Base-by-base conservation (phyloP, 2,888 invertebrate species). In the Argyresthia albistria region DNA sequence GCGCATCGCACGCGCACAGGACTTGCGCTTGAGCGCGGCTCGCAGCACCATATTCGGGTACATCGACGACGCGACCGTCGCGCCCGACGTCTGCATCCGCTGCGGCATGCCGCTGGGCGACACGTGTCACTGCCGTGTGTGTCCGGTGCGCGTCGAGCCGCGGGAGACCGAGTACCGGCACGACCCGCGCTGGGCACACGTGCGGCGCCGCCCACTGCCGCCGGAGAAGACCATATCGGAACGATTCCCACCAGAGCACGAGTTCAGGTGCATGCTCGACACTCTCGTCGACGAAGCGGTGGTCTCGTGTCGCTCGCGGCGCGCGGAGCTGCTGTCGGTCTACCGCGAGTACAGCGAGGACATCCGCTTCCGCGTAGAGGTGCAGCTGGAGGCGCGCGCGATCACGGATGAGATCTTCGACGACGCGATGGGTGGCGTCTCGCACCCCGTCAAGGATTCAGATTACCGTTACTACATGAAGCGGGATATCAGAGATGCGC, bases 251-350 rank as follows among this genome's bases (percentile, higher is more conserved):
- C 67, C 76, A 1, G 16, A 59, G 0, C 68, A 76, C 14, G 80
- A 81, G n/a, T 59, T 82, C 51, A 60, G 80, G 0, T 67, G 68
- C 43, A 67, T 77, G 70, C 62, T 81, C 0, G 62, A 70, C 39
- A 55, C 62, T 0, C 46, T 84, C 0, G 53, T 82, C 0, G 65
- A 76, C 10, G 73, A 80, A 75, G 71, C 60, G 50, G 72, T 72
- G n/a, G 46, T 56, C 12, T 47, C 56, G 52, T 59, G 71, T 0
- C 63, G 69, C 1, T 12, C 50, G 0, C 50, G 50, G 4, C 55
- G 56, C 14, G 42, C 54, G 0, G 58, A 62, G 4, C 7, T 12
- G 9, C 16, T 48, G 1, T 37, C 12, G 0, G 16, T 65, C 2
- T 35, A n/a, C 0, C 54, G 55, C 8, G 63, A 67, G 0, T 16